A percentile compares a stretch with the other conserved stretches of the same genome.
Conservation (phyloP, 2,797 vertebrate genomes). For the Poeciliopsis infans region DNA sequence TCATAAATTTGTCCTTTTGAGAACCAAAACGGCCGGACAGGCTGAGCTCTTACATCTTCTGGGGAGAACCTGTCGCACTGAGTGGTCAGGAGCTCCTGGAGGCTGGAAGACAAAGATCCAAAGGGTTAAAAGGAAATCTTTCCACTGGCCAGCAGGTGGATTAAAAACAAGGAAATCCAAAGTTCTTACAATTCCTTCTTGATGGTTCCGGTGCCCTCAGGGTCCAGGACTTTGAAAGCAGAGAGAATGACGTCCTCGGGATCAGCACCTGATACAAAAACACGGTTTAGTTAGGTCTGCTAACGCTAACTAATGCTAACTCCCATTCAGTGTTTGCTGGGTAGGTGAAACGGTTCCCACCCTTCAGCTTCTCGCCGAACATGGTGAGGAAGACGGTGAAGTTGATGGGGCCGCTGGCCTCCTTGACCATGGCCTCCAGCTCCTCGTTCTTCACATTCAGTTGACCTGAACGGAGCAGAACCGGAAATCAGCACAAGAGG, state of each 20-base stretch:
- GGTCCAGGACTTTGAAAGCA: slow-evolving; percentile 94
- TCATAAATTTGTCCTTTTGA: not conserved
- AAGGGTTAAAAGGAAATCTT: not conserved
- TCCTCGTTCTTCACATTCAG: slow-evolving; percentile 94
- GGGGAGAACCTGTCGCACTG: slow-evolving; percentile 92
- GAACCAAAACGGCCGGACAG: not conserved
- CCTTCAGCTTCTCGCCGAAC: slow-evolving; percentile 97
- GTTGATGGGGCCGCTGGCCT: slow-evolving; percentile 94
- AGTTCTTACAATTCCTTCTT: slow-evolving; percentile 91
- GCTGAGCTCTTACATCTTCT: slow-evolving; percentile 85
- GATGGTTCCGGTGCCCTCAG: slow-evolving; percentile 88
- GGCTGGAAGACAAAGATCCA: slow-evolving; percentile 66
- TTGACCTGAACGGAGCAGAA: slow-evolving; percentile 69
- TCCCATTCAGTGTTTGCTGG: not conserved
- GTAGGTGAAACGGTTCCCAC: slow-evolving; percentile 58
- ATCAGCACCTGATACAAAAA: slow-evolving; percentile 83
- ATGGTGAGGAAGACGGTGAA: slow-evolving; percentile 97
- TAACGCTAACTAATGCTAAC: not conserved
- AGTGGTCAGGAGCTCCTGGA: slow-evolving; percentile 92
- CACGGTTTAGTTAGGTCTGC: not conserved
- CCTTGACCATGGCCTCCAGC: slow-evolving; percentile 93
- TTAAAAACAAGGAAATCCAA: not conserved
- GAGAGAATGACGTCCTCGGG: slow-evolving; percentile 92
- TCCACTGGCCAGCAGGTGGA: no score
- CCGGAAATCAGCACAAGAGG: not conserved